These are phyloP conservation scores for Etheostoma nigrum DNA, from an alignment of 2,797 vertebrate genomes.

Conservation along the genomic window DNA sequence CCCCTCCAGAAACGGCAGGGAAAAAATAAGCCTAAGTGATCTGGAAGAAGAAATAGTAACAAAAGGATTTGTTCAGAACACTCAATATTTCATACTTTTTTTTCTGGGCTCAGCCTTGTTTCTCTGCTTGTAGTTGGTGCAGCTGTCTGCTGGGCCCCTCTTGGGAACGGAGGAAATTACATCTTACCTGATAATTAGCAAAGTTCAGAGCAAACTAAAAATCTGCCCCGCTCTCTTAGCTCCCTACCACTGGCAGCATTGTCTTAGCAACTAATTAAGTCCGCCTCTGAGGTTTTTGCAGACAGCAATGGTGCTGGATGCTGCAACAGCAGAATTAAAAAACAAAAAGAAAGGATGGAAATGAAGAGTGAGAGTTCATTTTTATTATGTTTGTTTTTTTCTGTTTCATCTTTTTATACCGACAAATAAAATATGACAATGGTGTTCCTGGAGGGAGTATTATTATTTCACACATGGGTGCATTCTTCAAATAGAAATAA, in stretches of 20 bases:
- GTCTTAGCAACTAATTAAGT: slow-evolving; percentile 90
- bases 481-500: slow-evolving; percentile 85
- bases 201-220: slow-evolving; percentile 87
- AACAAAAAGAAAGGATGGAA: slow-evolving; percentile 70
- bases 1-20: slow-evolving; percentile 47
- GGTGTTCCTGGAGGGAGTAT: slow-evolving; percentile 84
- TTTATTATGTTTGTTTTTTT: slow-evolving; percentile 66
- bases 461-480: slow-evolving; percentile 86
- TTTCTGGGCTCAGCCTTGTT: slow-evolving; percentile 71
- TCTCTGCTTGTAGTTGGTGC: slow-evolving; percentile 70
- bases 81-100: slow-evolving; percentile 70
- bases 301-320: slow-evolving; percentile 81
- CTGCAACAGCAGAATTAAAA: slow-evolving; percentile 87
- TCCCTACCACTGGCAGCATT: slow-evolving; percentile 84
- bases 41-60: slow-evolving; percentile 59
- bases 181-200: slow-evolving; percentile 90
- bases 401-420: slow-evolving; percentile 74
- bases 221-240: slow-evolving; percentile 77
- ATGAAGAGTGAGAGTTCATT: slow-evolving; percentile 71
- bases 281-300: slow-evolving; percentile 85
- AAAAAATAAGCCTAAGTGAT: slow-evolving; percentile 42
- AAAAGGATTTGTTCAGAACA: slow-evolving; percentile 64
- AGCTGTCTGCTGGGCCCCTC: slow-evolving; percentile 80
- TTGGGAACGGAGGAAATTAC: slow-evolving; percentile 86
- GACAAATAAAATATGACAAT: slow-evolving; percentile 84